Evolutionary conservation across 2,113 vertebrate species (phyloP).

Genomic region (Delphinus delphis): DNA sequence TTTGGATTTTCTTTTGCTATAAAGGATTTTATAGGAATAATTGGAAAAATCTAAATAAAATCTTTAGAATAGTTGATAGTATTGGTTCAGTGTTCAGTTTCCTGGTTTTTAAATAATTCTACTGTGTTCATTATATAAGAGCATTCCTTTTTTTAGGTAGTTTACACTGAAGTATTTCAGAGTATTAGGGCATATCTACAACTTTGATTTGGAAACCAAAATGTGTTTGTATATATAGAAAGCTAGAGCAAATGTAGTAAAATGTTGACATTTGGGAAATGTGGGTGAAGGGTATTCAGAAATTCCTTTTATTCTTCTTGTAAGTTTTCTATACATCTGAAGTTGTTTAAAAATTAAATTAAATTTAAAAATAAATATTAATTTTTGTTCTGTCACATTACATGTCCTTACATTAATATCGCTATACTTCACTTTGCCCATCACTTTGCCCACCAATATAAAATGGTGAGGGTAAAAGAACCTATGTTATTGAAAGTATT

Average conservation of each 20-base stretch:
- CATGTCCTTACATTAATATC: background rate
- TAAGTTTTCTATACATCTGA: background rate
- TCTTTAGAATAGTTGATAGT: background rate
- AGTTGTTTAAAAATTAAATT: background rate
- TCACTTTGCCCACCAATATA: background rate
- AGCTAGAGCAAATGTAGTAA: background rate
- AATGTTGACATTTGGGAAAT: background rate
- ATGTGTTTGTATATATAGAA: background rate
- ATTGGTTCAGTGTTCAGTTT: conserved; percentile 15
- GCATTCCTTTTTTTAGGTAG: background rate
- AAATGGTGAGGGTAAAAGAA: background rate
- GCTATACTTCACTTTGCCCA: background rate
- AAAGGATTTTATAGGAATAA: background rate
- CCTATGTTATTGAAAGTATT: background rate
- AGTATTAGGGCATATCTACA: background rate
- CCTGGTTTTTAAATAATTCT: background rate
- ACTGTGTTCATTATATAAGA: background rate
- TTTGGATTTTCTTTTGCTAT: background rate
- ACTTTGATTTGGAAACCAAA: background rate
- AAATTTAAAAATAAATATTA: background rate
- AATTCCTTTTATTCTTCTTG: background rate
- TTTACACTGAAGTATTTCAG: background rate
- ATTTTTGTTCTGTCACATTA: background rate
- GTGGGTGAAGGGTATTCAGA: background rate
- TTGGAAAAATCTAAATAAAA: background rate